phyloP scores from a whole-genome alignment of 35 echinoderm and acorn worm genomes.

The Lytechinus pictus region DNA sequence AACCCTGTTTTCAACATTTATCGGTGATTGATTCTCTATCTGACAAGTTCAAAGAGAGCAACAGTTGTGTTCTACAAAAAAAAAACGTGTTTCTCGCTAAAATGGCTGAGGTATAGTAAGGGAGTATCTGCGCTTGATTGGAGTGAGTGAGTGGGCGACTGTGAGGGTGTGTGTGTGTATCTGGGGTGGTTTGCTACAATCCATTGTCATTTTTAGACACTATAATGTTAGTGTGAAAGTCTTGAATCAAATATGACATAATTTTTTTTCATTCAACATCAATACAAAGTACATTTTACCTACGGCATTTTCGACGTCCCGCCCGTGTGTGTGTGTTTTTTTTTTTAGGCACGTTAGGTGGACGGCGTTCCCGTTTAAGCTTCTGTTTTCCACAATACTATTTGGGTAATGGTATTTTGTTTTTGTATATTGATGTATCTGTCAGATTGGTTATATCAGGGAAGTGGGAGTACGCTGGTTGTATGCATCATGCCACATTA shows the following conservation, averaged over 20 bases:
- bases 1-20: background rate
- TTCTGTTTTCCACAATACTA: background rate
- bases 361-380: background rate
- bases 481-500: background rate
- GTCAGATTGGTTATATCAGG: background rate
- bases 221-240: background rate
- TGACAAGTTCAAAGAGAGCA: background rate
- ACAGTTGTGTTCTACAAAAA: background rate
- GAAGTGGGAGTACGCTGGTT: too few species aligned
- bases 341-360: too few species aligned
- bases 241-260: background rate
- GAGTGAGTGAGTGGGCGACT: too few species aligned
- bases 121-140: too few species aligned
- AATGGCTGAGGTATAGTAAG: too few species aligned
- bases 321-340: too few species aligned
- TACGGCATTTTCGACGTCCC: background rate
- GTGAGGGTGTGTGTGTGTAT: too few species aligned
- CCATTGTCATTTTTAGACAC: background rate
- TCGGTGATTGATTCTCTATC: background rate
- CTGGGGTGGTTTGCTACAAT: background rate
- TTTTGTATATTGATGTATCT: background rate
- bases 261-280: background rate
- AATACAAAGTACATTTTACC: too few species aligned
- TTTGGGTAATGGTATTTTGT: background rate
- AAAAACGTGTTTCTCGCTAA: too few species aligned